Percentiles rank a stretch among this genome's conserved stretches.
Conservation (phyloP, 2,888 invertebrate species). For the Pyrochroa serraticornis region DNA sequence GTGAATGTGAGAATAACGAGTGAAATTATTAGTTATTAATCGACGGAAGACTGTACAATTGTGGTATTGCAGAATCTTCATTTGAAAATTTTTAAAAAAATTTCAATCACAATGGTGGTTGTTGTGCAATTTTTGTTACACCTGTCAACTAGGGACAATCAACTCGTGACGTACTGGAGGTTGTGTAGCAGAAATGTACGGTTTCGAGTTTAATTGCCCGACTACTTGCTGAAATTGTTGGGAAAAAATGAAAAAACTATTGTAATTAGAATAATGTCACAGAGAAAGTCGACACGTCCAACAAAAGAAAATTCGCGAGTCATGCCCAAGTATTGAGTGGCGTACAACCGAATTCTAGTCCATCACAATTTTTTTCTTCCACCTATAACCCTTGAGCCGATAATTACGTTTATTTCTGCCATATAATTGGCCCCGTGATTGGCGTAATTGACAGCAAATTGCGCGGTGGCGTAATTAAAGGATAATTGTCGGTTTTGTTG, state of each 20-base stretch:
- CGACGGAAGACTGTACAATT: no score
- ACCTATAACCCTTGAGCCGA: not conserved
- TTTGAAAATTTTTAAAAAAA: no score
- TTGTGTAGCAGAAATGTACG: no score
- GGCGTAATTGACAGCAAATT: not conserved
- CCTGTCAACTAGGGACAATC: no score
- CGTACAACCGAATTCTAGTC: no score
- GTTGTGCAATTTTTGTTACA: no score
- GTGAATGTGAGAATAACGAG: constrained; percentile 15
- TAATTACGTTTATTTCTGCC: not conserved
- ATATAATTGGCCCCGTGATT: not conserved
- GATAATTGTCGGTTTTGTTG: not conserved
- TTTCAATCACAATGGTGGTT: no score
- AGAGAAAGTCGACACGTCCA: constrained; percentile 12
- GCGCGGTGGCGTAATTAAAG: not conserved
- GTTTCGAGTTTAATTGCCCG: constrained; percentile 7
- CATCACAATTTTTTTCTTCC: no score
- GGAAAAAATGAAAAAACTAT: constrained; percentile 7
- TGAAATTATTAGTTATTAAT: constrained; percentile 14
- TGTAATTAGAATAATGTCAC: constrained; percentile 1
- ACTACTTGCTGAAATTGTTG: constrained; percentile 7
- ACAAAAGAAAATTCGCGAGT: not conserved
- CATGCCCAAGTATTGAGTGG: no score
- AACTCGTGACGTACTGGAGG: no score
- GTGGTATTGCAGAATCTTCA: no score